Conservation (phyloP, 2,797 vertebrate species). For the Siniperca undulata region DNA sequence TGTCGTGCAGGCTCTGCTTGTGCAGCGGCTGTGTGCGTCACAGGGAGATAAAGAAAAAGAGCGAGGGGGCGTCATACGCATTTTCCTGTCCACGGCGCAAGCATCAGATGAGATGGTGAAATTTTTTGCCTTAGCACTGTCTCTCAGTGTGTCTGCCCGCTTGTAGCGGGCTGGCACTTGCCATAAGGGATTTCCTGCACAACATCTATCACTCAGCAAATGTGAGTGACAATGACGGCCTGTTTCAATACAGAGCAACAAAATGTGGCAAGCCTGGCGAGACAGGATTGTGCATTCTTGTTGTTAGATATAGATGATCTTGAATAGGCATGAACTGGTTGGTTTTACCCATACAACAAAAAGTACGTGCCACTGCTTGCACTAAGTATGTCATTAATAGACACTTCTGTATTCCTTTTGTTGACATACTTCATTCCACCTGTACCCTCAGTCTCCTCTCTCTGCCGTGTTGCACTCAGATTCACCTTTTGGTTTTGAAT, state of each 20-base stretch:
- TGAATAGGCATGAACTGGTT: constrained; percentile 16
- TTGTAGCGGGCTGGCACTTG: constrained; percentile 71
- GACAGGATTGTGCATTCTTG: constrained; percentile 26
- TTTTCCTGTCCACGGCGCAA: constrained; percentile 78
- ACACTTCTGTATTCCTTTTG: constrained; percentile 17
- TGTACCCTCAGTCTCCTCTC: constrained; percentile 35
- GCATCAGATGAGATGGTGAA: constrained; percentile 81
- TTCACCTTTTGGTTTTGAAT: constrained; percentile 75
- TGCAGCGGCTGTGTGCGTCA: constrained; percentile 86
- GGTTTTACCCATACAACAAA: background rate
- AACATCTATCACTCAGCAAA: constrained; percentile 69
- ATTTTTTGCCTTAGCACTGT: constrained; percentile 75
- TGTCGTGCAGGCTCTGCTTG: constrained; percentile 81
- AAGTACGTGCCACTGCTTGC: background rate
- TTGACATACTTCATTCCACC: constrained; percentile 46
- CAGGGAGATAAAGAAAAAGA: constrained; percentile 78
- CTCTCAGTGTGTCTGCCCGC: constrained; percentile 75
- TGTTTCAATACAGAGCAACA: constrained; percentile 37
- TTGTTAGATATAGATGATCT: constrained; percentile 25
- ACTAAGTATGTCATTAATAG: constrained; percentile 24
- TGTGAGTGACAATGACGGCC: constrained; percentile 63
- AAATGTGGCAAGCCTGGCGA: constrained; percentile 28
- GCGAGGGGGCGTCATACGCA: constrained; percentile 82
- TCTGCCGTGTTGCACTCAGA: constrained; percentile 44
- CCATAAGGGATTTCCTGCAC: constrained; percentile 82